These are phyloP conservation scores for Stenotaenia linearis DNA, from an alignment of 2,888 invertebrate genomes.

Conservation along the genomic window DNA sequence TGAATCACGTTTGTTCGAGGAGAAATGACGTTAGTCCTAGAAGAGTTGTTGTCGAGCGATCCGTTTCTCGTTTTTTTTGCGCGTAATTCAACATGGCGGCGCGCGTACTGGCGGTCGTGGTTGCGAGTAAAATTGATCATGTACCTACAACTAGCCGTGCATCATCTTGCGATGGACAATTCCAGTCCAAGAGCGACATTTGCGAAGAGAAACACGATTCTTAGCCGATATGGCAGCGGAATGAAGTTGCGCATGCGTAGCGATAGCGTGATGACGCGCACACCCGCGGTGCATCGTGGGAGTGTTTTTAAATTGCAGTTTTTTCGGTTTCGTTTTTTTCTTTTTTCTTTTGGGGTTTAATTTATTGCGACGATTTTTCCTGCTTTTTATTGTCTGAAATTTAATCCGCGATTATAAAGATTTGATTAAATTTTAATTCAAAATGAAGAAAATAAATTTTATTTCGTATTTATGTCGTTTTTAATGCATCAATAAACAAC, in stretches of 20 bases:
- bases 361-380: too few relatives aligned
- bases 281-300: background rate
- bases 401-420: too few relatives aligned
- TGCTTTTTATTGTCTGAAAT: too few relatives aligned
- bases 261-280: background rate
- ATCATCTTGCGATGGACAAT: constrained; percentile 21
- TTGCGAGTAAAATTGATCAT: background rate
- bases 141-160: constrained; percentile 10
- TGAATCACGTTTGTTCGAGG: too few relatives aligned
- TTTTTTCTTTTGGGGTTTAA: background rate
- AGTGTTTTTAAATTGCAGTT: background rate
- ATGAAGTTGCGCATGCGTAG: background rate
- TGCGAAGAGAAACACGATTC: constrained; percentile 5
- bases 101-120: background rate
- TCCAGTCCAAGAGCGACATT: constrained; percentile 13
- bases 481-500: too few relatives aligned
- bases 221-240: background rate
- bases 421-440: too few relatives aligned
- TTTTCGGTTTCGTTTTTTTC: background rate
- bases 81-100: background rate
- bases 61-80: background rate
- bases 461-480: too few relatives aligned
- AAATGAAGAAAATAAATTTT: too few relatives aligned
- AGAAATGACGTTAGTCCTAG: background rate
- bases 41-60: too few relatives aligned